These are phyloP conservation scores for Channa argus DNA, from an alignment of 2,113 vertebrate species.

Conservation along the genomic window DNA sequence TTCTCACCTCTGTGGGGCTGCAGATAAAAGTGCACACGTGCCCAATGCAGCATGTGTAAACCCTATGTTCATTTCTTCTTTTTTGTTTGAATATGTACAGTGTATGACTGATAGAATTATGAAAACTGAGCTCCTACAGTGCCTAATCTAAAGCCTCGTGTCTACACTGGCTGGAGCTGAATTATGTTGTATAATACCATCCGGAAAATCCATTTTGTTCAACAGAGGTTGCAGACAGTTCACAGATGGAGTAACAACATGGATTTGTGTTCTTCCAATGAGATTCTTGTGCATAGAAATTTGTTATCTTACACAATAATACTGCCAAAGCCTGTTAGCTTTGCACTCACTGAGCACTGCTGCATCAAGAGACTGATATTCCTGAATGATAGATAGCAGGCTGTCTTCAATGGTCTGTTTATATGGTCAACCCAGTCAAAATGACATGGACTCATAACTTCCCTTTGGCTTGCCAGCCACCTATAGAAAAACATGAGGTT, in stretches of 20 bases:
- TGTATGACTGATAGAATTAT: slow-evolving; percentile 6
- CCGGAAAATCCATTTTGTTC: slow-evolving; percentile 49
- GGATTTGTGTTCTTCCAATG: slow-evolving; percentile 23
- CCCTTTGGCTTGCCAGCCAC: background rate
- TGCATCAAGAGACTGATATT: slow-evolving; percentile 26
- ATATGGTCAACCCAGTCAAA: slow-evolving; percentile 22
- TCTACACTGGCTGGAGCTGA: slow-evolving; percentile 25
- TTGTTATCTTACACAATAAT: slow-evolving; percentile 42
- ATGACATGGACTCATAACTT: slow-evolving; percentile 28
- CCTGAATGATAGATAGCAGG: slow-evolving; percentile 43
- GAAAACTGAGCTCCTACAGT: background rate
- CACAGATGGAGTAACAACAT: background rate
- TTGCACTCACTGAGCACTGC: slow-evolving; percentile 8
- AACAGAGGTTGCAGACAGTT: slow-evolving; percentile 39
- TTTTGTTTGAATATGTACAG: background rate
- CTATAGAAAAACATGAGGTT: slow-evolving; percentile 38
- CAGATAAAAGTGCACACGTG: slow-evolving; percentile 23
- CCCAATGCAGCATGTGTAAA: slow-evolving; percentile 14
- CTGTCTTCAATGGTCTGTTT: slow-evolving; percentile 34
- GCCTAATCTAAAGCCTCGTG: slow-evolving; percentile 31
- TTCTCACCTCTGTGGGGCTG: slow-evolving; percentile 44
- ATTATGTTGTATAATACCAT: slow-evolving; percentile 29
- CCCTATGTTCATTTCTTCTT: background rate
- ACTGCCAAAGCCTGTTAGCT: slow-evolving; percentile 15
- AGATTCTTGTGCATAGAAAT: slow-evolving; percentile 34